Evolutionary conservation across 2,797 vertebrate species (phyloP).

Genomic region (Ibycter americanus): DNA sequence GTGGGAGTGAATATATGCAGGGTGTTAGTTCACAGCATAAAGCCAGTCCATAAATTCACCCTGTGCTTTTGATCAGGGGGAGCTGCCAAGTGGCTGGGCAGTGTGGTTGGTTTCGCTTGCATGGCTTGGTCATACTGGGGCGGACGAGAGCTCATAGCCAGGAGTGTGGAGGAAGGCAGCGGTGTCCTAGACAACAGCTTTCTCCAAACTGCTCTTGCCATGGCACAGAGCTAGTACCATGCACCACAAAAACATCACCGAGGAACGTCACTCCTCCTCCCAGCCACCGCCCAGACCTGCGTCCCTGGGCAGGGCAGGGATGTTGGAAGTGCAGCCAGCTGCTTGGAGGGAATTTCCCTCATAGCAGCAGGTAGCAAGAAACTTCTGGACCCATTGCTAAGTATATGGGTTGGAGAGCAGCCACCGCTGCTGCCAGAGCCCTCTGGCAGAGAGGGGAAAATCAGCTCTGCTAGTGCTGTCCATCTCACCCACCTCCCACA

Average conservation of each 20-base stretch:
- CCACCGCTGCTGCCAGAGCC: no score
- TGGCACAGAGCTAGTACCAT: neutral
- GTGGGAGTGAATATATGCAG: neutral
- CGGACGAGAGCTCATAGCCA: rapidly evolving
- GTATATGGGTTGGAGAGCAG: neutral
- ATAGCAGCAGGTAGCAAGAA: neutral
- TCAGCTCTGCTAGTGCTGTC: neutral
- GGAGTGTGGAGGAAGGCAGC: rapidly evolving
- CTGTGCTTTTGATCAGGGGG: neutral
- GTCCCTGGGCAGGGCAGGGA: neutral
- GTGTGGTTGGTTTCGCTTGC: rapidly evolving
- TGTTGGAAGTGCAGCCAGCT: neutral
- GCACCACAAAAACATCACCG: neutral
- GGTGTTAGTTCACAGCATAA: neutral
- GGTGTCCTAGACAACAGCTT: neutral
- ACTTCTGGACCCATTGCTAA: neutral
- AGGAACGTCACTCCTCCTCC: neutral
- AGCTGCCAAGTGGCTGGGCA: neutral
- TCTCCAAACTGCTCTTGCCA: neutral
- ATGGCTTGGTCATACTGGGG: rapidly evolving
- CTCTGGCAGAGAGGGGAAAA: neutral
- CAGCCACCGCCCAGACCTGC: neutral
- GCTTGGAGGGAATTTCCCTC: neutral
- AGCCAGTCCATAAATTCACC: neutral
- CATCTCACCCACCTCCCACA: neutral